These are phyloP conservation scores for Drosophila diplacantha DNA, from an alignment of 2,888 invertebrate genomes.

Conservation along the genomic window DNA sequence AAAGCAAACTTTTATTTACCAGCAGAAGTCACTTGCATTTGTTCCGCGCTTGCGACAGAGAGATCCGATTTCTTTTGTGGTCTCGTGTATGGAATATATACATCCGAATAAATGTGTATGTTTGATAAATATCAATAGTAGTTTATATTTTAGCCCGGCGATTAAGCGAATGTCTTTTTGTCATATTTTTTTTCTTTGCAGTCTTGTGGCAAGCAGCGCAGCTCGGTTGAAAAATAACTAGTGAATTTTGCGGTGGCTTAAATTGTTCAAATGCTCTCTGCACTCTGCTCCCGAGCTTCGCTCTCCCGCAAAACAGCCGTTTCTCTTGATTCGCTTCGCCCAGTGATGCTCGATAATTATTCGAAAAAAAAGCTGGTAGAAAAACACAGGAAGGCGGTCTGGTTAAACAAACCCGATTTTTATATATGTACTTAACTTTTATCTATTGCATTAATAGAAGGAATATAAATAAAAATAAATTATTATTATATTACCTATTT, in stretches of 20 bases:
- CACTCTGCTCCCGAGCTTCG: constrained; percentile 1
- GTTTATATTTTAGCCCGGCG: constrained; percentile 16
- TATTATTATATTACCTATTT: not conserved
- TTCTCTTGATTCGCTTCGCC: constrained; percentile 2
- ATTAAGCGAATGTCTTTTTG: constrained; percentile 11
- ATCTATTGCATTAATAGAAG: not conserved
- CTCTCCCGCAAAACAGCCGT: constrained; percentile 8
- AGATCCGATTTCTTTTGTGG: constrained; percentile 12
- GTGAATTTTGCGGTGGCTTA: constrained; percentile 14
- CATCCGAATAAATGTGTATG: not conserved
- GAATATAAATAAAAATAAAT: too few species aligned
- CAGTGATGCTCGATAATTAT: not conserved
- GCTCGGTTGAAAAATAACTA: constrained; percentile 13
- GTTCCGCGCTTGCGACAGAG: constrained; percentile 12
- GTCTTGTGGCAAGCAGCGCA: constrained; percentile 1
- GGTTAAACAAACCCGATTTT: not conserved
- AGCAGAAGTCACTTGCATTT: constrained; percentile 27
- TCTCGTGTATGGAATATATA: constrained; percentile 6
- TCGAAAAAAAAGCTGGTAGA: not conserved
- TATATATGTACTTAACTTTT: not conserved
- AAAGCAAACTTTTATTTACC: constrained; percentile 25
- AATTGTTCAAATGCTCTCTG: constrained; percentile 9
- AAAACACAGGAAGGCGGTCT: not conserved
- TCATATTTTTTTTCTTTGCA: constrained; percentile 17
- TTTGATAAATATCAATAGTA: constrained; percentile 14